Evolutionary conservation across 64 coral and sea anemone genomes (phyloP), one percentile per base, ranked within the genome.

Genomic region (Montipora sp.): DNA sequence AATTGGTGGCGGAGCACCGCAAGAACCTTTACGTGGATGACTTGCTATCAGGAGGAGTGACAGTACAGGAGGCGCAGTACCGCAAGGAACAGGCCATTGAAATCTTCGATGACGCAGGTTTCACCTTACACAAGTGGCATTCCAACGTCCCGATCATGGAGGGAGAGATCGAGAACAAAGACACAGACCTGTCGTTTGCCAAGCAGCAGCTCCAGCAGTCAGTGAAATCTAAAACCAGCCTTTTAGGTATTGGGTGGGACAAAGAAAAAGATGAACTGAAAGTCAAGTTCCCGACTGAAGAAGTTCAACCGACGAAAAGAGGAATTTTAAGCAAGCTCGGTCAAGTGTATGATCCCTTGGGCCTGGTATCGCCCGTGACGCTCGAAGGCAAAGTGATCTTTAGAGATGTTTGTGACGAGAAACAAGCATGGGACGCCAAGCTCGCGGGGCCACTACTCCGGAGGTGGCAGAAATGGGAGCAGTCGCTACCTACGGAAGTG

Each of bases 81-180:
- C 21, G 72, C n/a, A 74, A 74, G 72, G 72, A 74, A 8, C n/a
- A 74, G 9, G 72, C 72, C 72, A 74, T 74, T 36, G 22, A 74
- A 74, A 74, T 74, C 19, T 59, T 89, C 7, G 87, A 89, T 36
- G 36, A 36, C 21, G 49, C 72, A n/a, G 36, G 46, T 48, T 77
- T 89, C 50, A 89, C 48, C 20, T 20, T 89, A 50, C 87, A 89
- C 48, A 89, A 89, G 71, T 89, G 87, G 72, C 44, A 70, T 23
- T 89, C 73, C 8, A 89, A 89, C 19, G 87, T 47, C 46, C 22
- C 70, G 3, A 50, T 53, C 19, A 46, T 89, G 6, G 87, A 89
- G 50, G 57, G 13, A 23, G 73, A 59, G 19, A 74, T 74, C 23
- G 74, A 75, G 43, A 22, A 8, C 50, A 73, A 20, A 6, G 36